Evolutionary conservation across 2,113 vertebrate species (phyloP).

Genomic region (Platichthys stellatus): DNA sequence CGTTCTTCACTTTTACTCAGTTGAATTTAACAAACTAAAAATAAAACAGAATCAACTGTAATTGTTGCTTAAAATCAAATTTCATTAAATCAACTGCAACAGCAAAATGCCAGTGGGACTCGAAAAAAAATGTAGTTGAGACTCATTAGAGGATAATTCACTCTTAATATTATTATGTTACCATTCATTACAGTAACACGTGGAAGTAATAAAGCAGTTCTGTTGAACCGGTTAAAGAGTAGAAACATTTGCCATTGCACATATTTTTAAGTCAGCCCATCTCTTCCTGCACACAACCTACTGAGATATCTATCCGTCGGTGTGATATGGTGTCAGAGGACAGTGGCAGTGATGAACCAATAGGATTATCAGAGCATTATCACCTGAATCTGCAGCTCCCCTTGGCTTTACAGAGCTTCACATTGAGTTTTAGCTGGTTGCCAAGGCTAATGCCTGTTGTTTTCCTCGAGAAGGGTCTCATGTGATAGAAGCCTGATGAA

Average conservation of each 20-base stretch:
- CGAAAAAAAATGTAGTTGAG: not conserved
- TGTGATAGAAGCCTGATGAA: not conserved
- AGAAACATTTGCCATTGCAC: not conserved
- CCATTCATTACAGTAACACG: too few species aligned
- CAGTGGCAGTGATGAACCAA: not conserved
- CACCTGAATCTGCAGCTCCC: too few species aligned
- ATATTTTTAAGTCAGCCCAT: too few species aligned
- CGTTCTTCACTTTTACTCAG: not conserved
- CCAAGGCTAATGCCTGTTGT: too few species aligned
- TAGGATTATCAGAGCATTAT: not conserved
- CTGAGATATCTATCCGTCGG: too few species aligned
- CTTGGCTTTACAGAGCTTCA: not conserved
- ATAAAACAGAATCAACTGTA: not conserved
- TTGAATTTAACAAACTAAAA: not conserved
- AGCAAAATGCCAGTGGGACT: not conserved
- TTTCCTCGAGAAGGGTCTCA: too few species aligned
- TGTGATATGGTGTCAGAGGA: not conserved
- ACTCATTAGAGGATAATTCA: too few species aligned
- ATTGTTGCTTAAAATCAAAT: not conserved
- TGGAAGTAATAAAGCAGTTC: too few species aligned
- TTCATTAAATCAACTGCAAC: not conserved
- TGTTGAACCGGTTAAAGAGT: too few species aligned
- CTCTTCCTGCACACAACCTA: too few species aligned
- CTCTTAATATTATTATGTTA: too few species aligned
- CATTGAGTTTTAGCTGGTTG: not conserved